Evolutionary conservation across 2,797 vertebrate genomes (phyloP), one percentile per base, ranked within the genome.

Genomic region (Pseudocheirus occidentalis): DNA sequence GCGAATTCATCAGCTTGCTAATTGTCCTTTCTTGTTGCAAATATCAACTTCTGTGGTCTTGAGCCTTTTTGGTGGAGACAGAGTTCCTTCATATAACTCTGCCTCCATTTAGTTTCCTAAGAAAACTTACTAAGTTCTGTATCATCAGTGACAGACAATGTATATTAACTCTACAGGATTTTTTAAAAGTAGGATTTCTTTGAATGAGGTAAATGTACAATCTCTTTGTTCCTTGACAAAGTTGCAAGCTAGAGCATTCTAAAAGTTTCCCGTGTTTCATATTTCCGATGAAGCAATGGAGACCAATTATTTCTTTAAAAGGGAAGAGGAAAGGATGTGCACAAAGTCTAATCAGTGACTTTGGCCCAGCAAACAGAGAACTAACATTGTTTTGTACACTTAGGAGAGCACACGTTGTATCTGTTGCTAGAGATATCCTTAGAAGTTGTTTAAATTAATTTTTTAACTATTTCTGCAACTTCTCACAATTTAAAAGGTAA

Each of bases 321-420:
- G 55, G 50, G 59, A 94, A 96, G 40, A 58, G 18, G 81, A 93
- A 96, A 58, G 94, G 21, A 66, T 95, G 11, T 89, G 5, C 66
- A 54, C 9, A 97, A 56, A 92, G 29, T 1, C 90, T 90, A 94
- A 40, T 92, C 53, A 94, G 18, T 53, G 91, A 87, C 92, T 90
- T n/a, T 94, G 92, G 53, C 24, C 34, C 89, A 94, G 56, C 93
- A 93, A 96, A 94, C 21, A 97, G 55, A 93, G 90, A 66, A 90
- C 92, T 46, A 73, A 34, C 90, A 59, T 46, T n/a, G 12, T 93
- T 95, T 91, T 13, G 66, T 87, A 95, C 5, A 52, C 50, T 52
- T 93, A 73, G 92, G 81, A 93, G 34, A 95, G 91, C 55, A 95
- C 34, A 53, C 21, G 34, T 29, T 27, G 62, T 91, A 12, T 90